These are phyloP conservation scores for Poeciliopsis turneri DNA, from an alignment of 2,797 vertebrate genomes.

Conservation along the genomic window DNA sequence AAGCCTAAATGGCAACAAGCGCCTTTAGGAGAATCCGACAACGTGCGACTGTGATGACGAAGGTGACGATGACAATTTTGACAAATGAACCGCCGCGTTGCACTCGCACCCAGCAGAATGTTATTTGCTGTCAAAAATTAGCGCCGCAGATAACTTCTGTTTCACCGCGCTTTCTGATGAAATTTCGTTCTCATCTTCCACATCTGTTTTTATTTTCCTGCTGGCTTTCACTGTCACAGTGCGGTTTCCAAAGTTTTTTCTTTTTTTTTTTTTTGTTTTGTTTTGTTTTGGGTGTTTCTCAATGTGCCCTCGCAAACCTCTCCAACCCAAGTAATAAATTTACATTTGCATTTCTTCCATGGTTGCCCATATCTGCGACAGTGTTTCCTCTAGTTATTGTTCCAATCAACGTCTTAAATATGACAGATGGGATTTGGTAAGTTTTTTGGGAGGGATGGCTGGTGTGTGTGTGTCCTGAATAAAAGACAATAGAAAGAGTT, in stretches of 20 bases:
- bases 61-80: slow-evolving; percentile 17
- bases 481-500: slow-evolving; percentile 37
- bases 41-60: not conserved
- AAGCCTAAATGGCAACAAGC: slow-evolving; percentile 12
- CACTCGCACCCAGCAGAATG: slow-evolving; percentile 44
- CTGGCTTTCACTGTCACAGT: slow-evolving; percentile 71
- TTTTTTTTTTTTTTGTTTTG: not conserved
- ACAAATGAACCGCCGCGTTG: slow-evolving; percentile 17
- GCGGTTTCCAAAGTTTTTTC: slow-evolving; percentile 65
- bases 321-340: slow-evolving; percentile 68
- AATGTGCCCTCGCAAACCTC: slow-evolving; percentile 65
- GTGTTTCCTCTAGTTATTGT: slow-evolving; percentile 55
- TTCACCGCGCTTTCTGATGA: slow-evolving; percentile 65
- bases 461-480: slow-evolving; percentile 3
- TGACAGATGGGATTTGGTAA: slow-evolving; percentile 48
- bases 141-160: slow-evolving; percentile 64
- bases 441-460: slow-evolving; percentile 9
- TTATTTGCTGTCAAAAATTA: slow-evolving; percentile 63
- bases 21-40: slow-evolving; percentile 2
- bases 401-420: slow-evolving; percentile 57
- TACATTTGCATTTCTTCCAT: slow-evolving; percentile 66
- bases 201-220: slow-evolving; percentile 80
- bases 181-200: slow-evolving; percentile 70
- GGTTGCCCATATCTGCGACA: slow-evolving; percentile 67
- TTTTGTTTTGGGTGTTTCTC: slow-evolving; percentile 61